Evolutionary conservation across 2,113 vertebrate genomes (phyloP), one percentile per base, ranked within the genome.

Genomic region (Sisor rabdophorus): DNA sequence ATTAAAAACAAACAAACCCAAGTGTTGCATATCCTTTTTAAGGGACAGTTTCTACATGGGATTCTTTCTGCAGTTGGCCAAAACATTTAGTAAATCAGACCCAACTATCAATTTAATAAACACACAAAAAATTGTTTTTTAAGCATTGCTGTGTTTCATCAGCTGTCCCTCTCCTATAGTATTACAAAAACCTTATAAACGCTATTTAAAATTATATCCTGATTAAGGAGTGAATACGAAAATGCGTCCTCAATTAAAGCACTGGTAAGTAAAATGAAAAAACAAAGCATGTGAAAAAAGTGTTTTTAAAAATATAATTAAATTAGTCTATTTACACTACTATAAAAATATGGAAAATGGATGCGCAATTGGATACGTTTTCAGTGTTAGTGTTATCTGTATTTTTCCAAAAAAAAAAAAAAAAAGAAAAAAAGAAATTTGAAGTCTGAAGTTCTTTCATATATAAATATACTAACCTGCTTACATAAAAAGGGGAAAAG

Each of bases 361-460:
- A 67, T 24, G 4, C 7, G 65, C 30, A 74, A 36, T 30, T 26
- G 63, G 40, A 56, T 53, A 30, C 0, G n/a, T 73, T 65, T 81
- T 81, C 79, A 84, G 79, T 82, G 60, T 82, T 86, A 84, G 84
- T 86, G 84, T 86, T 83, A 63, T 82, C 6, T 40, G 20, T 40
- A 54, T 60, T 72, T 52, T 60, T 19, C 24, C 44, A 40, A 67
- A 17, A 7, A 60, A 26, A 63, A 12, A 53, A 24, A 30, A 36
- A 30, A 74, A 68, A 50, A 10, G 20, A 16, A 68, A 30, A 19
- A 44, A n/a, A n/a, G n/a, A n/a, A n/a, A n/a, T n/a, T 5, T 24
- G 64, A 77, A 69, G 70, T 26, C 50, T 44, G 36, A 63, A 70
- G 28, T 58, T 44, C 44, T 47, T 63, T 10, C 4, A 15, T 13